phyloP scores from a whole-genome alignment of 2,113 vertebrate genomes.

The Phyllostomus discolor region DNA sequence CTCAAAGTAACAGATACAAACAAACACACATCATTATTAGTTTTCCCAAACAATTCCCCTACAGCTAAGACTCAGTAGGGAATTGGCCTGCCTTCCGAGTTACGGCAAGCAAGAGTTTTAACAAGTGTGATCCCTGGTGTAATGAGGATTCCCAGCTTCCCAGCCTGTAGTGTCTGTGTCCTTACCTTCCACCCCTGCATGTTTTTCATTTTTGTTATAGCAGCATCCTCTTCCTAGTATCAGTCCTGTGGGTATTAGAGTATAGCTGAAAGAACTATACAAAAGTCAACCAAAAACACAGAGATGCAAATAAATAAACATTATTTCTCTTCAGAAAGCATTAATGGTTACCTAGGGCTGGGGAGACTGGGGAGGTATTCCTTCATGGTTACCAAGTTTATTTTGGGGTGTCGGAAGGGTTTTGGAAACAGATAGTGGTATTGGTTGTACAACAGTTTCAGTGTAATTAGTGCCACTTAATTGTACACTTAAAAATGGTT shows the following conservation, averaged over 20 bases:
- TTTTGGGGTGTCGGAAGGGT: neutral
- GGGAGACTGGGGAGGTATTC: neutral
- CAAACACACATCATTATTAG: neutral
- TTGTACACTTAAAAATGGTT: neutral
- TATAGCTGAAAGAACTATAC: neutral
- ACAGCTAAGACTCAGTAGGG: neutral
- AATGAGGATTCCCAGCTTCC: neutral
- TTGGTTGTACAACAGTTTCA: neutral
- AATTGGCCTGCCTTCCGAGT: neutral
- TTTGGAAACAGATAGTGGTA: neutral
- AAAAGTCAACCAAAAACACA: neutral
- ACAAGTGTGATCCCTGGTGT: neutral
- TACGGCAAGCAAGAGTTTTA: neutral
- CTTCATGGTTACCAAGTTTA: slow-evolving; percentile 13
- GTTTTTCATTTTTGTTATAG: neutral
- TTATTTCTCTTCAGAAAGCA: neutral
- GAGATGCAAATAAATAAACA: neutral
- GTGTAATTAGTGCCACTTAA: neutral
- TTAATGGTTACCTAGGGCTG: neutral
- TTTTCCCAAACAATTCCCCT: neutral
- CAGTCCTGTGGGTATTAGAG: neutral
- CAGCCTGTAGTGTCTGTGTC: neutral
- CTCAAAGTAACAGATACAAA: neutral
- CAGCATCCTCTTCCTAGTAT: neutral
- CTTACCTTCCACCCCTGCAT: neutral